phyloP scores from a whole-genome alignment of 2,113 vertebrate genomes.

The Indicator maculatus region DNA sequence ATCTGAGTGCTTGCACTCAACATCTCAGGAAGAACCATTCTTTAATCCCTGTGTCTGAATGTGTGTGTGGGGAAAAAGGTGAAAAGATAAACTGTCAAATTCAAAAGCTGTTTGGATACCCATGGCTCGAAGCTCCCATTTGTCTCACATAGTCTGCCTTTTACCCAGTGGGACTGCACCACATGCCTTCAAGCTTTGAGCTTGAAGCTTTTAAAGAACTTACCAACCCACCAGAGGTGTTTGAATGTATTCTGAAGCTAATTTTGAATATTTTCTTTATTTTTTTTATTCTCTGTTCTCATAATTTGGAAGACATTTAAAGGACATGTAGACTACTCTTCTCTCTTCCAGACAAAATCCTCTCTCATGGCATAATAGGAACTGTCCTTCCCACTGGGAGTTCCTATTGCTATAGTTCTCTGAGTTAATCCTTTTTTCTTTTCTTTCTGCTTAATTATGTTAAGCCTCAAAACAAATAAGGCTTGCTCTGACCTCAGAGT shows the following conservation, averaged over 20 bases:
- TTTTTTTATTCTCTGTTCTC: background rate
- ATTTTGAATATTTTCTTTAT: background rate
- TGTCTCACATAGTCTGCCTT: background rate
- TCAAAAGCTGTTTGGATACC: background rate
- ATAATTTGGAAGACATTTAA: background rate
- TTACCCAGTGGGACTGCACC: background rate
- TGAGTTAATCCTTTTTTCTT: conserved; percentile 36
- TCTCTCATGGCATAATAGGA: background rate
- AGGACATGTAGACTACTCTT: background rate
- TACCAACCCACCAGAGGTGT: fast-evolving
- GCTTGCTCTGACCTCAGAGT: background rate
- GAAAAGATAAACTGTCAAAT: background rate
- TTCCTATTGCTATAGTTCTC: background rate
- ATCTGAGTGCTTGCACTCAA: background rate
- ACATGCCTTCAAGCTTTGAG: background rate
- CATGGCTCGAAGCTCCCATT: background rate
- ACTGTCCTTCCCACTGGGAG: background rate
- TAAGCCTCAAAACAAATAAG: conserved; percentile 53
- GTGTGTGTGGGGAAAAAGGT: background rate
- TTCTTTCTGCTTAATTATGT: conserved; percentile 41
- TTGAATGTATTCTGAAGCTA: background rate
- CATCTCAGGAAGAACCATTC: background rate
- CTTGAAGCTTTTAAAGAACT: background rate
- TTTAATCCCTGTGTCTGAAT: background rate
- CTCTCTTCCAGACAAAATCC: background rate